Conservation (phyloP, 2,888 invertebrate genomes). For the Vesta saturnalis region DNA sequence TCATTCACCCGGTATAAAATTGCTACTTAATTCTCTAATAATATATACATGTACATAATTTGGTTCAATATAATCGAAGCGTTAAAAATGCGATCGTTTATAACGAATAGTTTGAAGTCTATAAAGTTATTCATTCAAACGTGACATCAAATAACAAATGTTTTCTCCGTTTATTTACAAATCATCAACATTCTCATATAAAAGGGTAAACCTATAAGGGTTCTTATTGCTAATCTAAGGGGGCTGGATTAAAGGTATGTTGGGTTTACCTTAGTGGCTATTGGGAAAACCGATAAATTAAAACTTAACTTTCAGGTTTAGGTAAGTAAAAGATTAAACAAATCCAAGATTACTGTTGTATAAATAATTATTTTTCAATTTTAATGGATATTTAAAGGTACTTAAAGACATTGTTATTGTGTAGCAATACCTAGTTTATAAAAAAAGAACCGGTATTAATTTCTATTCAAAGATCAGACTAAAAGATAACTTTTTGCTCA, state of each 20-base stretch:
- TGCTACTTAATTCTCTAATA: too few relatives aligned
- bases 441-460: too few relatives aligned
- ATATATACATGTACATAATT: too few relatives aligned
- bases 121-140: not conserved
- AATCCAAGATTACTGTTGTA: conserved; percentile 12
- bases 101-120: not conserved
- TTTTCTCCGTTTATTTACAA: conserved; percentile 34
- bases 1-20: too few relatives aligned
- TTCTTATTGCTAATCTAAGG: conserved; percentile 39
- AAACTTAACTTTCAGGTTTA: conserved; percentile 25
- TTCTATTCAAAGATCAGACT: too few relatives aligned
- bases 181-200: conserved; percentile 21
- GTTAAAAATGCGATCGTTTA: too few relatives aligned
- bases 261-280: conserved; percentile 47
- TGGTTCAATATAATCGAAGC: too few relatives aligned
- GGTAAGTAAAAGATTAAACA: conserved; percentile 15
- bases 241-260: conserved; percentile 45
- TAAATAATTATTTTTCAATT: too few relatives aligned
- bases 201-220: conserved; percentile 32
- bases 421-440: too few relatives aligned
- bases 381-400: too few relatives aligned
- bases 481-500: too few relatives aligned
- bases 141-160: conserved; percentile 5
- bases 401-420: too few relatives aligned
- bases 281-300: conserved; percentile 44